phyloP scores from a whole-genome alignment of 2,113 vertebrate genomes.

The Typhlomys cinereus region DNA sequence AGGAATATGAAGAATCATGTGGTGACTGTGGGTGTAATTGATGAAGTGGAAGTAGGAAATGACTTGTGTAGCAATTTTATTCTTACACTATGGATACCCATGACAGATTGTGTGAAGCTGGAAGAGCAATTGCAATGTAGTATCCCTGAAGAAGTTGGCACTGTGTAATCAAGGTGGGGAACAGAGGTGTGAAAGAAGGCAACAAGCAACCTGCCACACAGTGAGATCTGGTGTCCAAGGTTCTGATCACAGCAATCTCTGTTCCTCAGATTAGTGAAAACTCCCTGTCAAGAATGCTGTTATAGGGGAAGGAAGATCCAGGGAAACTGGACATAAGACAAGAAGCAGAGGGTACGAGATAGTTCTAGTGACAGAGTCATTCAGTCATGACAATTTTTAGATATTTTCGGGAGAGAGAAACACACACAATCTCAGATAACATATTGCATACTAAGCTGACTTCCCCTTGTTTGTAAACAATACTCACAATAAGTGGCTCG shows the following conservation, averaged over 20 bases:
- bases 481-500: neutral
- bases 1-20: conserved; percentile 11
- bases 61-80: neutral
- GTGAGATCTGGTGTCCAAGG: neutral
- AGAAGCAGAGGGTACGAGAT: neutral
- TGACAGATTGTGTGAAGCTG: neutral
- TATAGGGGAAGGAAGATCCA: neutral
- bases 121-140: neutral
- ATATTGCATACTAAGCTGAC: neutral
- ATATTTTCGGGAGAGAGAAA: neutral
- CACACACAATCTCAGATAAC: neutral
- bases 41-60: neutral
- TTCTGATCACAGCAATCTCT: neutral
- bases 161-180: neutral
- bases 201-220: no score
- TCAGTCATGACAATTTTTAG: conserved; percentile 14
- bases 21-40: neutral
- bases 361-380: neutral
- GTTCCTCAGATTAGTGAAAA: neutral
- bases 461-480: neutral
- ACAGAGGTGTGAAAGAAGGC: neutral
- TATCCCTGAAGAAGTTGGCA: neutral
- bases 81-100: neutral
- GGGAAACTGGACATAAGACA: neutral
- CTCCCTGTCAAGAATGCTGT: neutral